Conservation (phyloP, 1,140 invertebrate species). For the Telenomus remus region DNA sequence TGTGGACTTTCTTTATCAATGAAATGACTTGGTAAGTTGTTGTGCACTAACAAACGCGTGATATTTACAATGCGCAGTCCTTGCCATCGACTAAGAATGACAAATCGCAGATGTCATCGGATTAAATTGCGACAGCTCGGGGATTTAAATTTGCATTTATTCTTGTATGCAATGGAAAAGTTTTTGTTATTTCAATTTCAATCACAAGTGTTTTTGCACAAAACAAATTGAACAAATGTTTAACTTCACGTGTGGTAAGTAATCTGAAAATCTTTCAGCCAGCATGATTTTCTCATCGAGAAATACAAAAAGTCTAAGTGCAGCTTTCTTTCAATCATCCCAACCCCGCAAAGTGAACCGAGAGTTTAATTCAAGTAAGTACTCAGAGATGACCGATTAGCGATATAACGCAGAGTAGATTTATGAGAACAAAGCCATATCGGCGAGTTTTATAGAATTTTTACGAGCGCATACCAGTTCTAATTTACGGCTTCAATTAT, state of each 20-base stretch:
- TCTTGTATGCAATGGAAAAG: background rate
- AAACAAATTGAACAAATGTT: no score
- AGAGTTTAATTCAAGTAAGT: slow-evolving; percentile 20
- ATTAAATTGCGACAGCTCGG: slow-evolving; percentile 36
- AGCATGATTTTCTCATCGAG: background rate
- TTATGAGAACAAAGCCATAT: slow-evolving; percentile 42
- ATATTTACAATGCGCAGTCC: slow-evolving; percentile 5
- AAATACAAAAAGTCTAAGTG: slow-evolving; percentile 15
- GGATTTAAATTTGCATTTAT: background rate
- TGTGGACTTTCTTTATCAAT: slow-evolving; percentile 37
- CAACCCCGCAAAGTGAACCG: slow-evolving; percentile 17
- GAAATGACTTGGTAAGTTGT: slow-evolving; percentile 29
- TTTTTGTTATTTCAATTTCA: no score
- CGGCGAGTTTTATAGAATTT: slow-evolving; percentile 35
- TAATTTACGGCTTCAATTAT: slow-evolving; percentile 53
- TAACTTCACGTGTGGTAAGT: no score
- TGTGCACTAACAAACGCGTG: slow-evolving; percentile 35
- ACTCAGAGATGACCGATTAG: slow-evolving; percentile 45
- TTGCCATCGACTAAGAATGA: slow-evolving; percentile 38
- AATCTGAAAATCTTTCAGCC: no score
- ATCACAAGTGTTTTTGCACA: no score
- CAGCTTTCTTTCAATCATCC: slow-evolving; percentile 25
- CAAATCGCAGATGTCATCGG: slow-evolving; percentile 51
- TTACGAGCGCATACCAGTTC: slow-evolving; percentile 33
- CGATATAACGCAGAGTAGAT: slow-evolving; percentile 25